These are phyloP conservation scores for Cyphomyrus discorhynchus DNA, from an alignment of 2,113 vertebrate species.

Conservation along the genomic window DNA sequence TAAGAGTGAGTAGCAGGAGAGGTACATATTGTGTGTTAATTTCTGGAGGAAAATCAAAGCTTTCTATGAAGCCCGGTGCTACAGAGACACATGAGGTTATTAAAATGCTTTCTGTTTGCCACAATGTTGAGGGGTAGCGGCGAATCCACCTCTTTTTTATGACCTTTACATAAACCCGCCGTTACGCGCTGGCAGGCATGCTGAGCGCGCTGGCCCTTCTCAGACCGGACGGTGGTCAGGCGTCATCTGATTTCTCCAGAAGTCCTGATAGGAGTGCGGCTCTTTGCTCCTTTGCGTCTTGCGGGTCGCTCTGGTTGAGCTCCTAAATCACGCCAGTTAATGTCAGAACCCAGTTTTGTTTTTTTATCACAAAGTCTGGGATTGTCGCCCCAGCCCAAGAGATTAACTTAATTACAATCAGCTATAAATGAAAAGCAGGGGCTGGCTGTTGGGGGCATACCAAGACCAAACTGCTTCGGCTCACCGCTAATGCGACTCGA, in stretches of 20 bases:
- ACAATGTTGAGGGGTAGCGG: neutral
- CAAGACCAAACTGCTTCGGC: neutral
- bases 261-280: neutral
- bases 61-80: neutral
- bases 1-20: neutral
- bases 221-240: neutral
- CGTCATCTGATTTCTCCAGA: neutral
- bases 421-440: neutral
- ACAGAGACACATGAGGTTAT: neutral
- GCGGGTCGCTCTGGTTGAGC: neutral
- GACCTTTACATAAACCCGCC: neutral
- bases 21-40: neutral
- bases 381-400: neutral
- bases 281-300: neutral
- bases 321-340: conserved; percentile 4
- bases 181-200: neutral
- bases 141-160: neutral
- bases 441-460: neutral
- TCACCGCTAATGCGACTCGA: conserved; percentile 5
- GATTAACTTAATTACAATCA: conserved; percentile 18
- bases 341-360: neutral
- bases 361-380: neutral
- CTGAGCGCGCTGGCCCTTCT: neutral
- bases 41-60: neutral
- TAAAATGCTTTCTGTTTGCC: neutral